These are phyloP conservation scores for Mesoligia furuncula DNA, from an alignment of 2,888 invertebrate genomes.

Conservation along the genomic window DNA sequence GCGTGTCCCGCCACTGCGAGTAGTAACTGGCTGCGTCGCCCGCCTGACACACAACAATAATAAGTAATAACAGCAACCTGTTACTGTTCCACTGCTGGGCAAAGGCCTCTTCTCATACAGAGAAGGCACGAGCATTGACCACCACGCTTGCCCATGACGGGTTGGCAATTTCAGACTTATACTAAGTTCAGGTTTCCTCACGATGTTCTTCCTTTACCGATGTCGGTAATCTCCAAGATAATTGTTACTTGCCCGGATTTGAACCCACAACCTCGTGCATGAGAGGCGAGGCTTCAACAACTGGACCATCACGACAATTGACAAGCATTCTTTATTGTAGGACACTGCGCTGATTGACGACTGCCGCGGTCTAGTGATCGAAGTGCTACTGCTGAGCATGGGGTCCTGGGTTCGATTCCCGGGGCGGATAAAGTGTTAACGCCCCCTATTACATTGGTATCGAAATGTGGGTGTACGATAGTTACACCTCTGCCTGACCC, in stretches of 20 bases:
- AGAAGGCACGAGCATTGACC: not conserved
- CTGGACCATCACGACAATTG: too few species aligned
- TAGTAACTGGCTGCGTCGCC: slow-evolving; percentile 86
- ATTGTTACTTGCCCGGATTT: not conserved
- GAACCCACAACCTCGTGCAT: not conserved
- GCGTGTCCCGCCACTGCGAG: slow-evolving; percentile 82
- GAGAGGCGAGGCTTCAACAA: too few species aligned
- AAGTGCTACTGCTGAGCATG: not conserved
- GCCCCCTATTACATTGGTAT: too few species aligned
- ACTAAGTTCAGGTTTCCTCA: not conserved
- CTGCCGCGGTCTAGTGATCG: too few species aligned
- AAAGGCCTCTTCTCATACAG: too few species aligned
- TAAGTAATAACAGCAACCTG: not conserved
- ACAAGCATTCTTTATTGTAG: not conserved
- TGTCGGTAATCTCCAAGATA: not conserved
- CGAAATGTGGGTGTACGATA: too few species aligned
- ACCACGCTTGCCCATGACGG: too few species aligned
- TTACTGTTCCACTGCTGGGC: not conserved
- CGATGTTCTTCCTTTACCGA: not conserved
- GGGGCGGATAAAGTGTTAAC: too few species aligned
- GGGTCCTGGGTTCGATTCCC: not conserved
- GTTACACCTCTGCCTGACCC: too few species aligned
- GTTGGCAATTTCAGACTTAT: not conserved
- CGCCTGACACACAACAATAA: slow-evolving; percentile 70
- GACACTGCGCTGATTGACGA: not conserved